Evolutionary conservation across 2,113 vertebrate genomes (phyloP), one percentile per base, ranked within the genome.

Genomic region (Chlamydotis undulata): DNA sequence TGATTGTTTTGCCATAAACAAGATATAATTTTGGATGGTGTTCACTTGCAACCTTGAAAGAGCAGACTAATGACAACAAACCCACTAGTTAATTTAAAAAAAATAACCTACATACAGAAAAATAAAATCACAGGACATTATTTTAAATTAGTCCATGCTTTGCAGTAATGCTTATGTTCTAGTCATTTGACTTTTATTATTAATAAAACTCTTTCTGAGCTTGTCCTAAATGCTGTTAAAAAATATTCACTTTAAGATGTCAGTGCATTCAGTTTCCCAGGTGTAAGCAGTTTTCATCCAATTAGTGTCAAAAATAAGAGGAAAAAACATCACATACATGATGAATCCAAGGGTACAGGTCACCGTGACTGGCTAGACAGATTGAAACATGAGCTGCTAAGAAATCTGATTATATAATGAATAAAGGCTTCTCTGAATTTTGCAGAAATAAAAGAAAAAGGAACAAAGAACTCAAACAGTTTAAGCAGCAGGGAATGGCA

Each of bases 261-360:
- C 47, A 80, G 43, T 70, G 43, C 28, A 53, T 61, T 92, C 43
- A 28, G 39, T 85, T 85, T 68, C 47, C 59, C 12, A 59, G 25
- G 39, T 57, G 12, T n/a, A 83, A 75, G 39, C 78, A 77, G 21
- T 89, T 96, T 89, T 92, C 55, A 89, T 91, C 77, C 85, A 89
- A 89, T 93, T 93, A 87, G 19, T 65, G 39, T 85, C 41, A 86
- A 86, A 94, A 91, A 45, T 33, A 33, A 81, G 43, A 80, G 39
- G 37, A 63, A 82, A 82, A 94, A 87, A 18, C 7, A 87, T 39
- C 47, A 84, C 43, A 73, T 37, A n/a, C 16, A 23, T 31, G 71
- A 59, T 12, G 69, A 73, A 94, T 61, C 43, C 25, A 68, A 76
- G 37, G 53, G 45, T 56, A 93, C 7, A 52, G 76, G 50, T 95